Percentiles rank a stretch among this genome's conserved stretches.
Conservation (phyloP, 2,888 invertebrate species). For the Allophyes oxyacanthae region DNA sequence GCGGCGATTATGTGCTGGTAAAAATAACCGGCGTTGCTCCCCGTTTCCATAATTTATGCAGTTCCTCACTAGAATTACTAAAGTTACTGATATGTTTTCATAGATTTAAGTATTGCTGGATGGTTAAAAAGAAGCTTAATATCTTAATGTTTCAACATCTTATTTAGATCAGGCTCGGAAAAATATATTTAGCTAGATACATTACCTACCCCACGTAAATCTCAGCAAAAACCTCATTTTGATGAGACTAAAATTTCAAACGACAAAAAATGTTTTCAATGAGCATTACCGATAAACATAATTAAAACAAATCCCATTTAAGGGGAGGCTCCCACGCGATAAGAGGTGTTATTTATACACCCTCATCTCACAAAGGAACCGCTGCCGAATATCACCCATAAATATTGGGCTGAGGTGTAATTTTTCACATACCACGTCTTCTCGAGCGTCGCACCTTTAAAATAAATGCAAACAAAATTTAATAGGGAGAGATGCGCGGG, state of each 20-base stretch:
- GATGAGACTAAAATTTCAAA: constrained; percentile 42
- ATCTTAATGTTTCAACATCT: too few species aligned
- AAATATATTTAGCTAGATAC: too few species aligned
- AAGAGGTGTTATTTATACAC: constrained; percentile 89
- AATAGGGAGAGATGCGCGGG: constrained; percentile 89
- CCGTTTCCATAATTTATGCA: constrained; percentile 79
- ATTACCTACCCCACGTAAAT: constrained; percentile 39
- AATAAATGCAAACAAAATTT: constrained; percentile 90
- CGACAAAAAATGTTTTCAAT: constrained; percentile 60
- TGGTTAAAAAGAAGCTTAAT: background rate
- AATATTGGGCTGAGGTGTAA: constrained; percentile 90
- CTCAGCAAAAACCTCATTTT: constrained; percentile 55
- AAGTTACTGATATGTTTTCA: constrained; percentile 39
- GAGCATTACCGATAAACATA: constrained; percentile 83
- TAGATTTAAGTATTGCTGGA: constrained; percentile 1
- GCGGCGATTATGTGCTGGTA: constrained; percentile 84
- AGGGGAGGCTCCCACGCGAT: constrained; percentile 89
- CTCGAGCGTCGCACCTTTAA: constrained; percentile 89
- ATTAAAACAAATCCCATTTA: constrained; percentile 88
- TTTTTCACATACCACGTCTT: constrained; percentile 89
- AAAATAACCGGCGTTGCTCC: constrained; percentile 82
- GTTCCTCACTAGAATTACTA: constrained; percentile 64
- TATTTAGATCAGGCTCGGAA: too few species aligned
- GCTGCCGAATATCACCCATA: constrained; percentile 90
- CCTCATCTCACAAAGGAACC: constrained; percentile 88